Percentiles rank a stretch among this genome's conserved stretches.
Conservation (phyloP, 2,113 vertebrate species). For the Seriola quinqueradiata region DNA sequence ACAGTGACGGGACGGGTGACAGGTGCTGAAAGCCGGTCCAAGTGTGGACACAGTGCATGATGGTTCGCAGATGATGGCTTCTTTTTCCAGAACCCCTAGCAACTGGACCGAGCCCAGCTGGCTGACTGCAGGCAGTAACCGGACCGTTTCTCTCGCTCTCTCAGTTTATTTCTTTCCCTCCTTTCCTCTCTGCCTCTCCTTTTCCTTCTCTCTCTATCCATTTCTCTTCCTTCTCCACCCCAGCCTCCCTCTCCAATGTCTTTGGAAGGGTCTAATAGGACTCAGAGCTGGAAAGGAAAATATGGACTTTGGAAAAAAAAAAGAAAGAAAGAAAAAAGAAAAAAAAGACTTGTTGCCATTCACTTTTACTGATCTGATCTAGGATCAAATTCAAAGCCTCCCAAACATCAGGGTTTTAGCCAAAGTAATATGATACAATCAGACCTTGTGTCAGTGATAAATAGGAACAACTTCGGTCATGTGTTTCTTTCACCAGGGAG, state of each 20-base stretch:
- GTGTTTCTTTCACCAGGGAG: conserved; percentile 41
- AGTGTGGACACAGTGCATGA: conserved; percentile 66
- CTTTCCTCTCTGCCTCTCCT: conserved; percentile 4
- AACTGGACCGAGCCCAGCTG: conserved; percentile 70
- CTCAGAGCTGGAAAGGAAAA: conserved; percentile 65
- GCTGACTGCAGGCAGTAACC: conserved; percentile 46
- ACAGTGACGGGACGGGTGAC: conserved; percentile 69
- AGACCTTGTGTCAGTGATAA: conserved; percentile 50
- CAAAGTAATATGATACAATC: conserved; percentile 60
- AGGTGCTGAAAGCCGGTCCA: conserved; percentile 70
- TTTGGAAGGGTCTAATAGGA: conserved; percentile 51
- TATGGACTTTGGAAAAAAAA: conserved; percentile 1
- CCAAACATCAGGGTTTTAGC: conserved; percentile 57
- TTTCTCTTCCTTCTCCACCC: conserved; percentile 16
- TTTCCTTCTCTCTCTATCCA: conserved; percentile 31
- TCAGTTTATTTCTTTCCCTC: conserved; percentile 34
- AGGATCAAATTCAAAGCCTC: conserved; percentile 58
- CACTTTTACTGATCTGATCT: conserved; percentile 54
- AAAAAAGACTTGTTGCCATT: conserved; percentile 36
- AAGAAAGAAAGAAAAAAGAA: background rate
- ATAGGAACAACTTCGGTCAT: conserved; percentile 54
- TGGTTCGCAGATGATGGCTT: conserved; percentile 74
- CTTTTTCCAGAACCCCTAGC: conserved; percentile 69
- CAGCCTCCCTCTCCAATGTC: conserved; percentile 31
- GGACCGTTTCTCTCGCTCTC: conserved; percentile 44